Conservation (phyloP, 2,113 vertebrate species). For the Ahaetulla prasina region DNA sequence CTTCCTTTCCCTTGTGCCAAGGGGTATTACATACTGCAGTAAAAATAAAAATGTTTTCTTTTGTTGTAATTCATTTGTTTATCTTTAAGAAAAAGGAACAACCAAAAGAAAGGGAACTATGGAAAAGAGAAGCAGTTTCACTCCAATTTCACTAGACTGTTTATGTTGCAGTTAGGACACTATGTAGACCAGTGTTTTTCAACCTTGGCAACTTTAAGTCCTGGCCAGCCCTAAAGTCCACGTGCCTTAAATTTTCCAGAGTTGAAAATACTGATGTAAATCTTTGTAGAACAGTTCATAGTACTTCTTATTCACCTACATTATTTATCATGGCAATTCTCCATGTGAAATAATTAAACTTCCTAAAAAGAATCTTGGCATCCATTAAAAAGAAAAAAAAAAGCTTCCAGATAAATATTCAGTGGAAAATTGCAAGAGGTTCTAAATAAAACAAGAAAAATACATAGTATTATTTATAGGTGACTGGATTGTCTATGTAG, state of each 20-base stretch:
- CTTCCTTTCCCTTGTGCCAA: background rate
- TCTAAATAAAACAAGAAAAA: background rate
- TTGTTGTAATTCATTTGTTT: background rate
- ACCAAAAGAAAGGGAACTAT: background rate
- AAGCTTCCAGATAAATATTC: background rate
- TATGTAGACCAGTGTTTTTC: background rate
- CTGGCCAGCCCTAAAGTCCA: background rate
- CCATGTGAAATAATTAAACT: background rate
- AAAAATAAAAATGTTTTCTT: background rate
- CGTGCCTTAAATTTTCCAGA: background rate
- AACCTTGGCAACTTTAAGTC: background rate
- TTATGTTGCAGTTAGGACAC: background rate
- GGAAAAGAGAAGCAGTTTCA: background rate
- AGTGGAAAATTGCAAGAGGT: background rate
- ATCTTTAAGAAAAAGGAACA: background rate
- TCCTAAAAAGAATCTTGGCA: background rate
- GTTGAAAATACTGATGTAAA: background rate
- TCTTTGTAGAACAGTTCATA: background rate
- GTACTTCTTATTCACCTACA: background rate
- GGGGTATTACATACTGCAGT: background rate
- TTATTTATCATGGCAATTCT: background rate
- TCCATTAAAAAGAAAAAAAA: background rate
- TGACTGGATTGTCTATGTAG: background rate
- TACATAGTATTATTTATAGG: background rate
- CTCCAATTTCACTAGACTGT: background rate